Base-by-base conservation (phyloP, 2,888 invertebrate species). In the Meloe dianella region DNA sequence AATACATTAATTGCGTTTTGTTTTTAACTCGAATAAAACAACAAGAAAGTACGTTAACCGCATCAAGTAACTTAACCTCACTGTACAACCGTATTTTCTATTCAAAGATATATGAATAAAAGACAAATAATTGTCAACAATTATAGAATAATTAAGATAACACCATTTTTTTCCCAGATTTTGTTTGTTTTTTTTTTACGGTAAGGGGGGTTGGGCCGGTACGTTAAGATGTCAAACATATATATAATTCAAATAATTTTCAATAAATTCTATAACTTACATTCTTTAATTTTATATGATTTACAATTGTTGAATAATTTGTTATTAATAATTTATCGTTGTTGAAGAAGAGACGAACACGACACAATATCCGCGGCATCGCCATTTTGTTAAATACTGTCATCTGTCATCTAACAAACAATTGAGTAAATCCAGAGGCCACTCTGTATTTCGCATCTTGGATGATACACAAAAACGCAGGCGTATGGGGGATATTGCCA, bases 331-430 rank as follows among this genome's bases (percentile, higher is more conserved):
- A 79, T 78, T 81, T 75, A 77, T 83, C 83, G 80, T 79, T 81
- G 77, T 79, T 78, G 75, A 80, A 74, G 62, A 82, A 73, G 73
- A 81, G 78, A 72, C 82, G 81, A 80, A 80, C 78, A 73, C 81
- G 81, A 77, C 79, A 82, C 78, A 82, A 77, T 78, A 82, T 79
- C 74, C 82, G 80, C 74, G 80, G 78, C 70, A 82, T 77, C 81
- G 83, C 83, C 83, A 83, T 83, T 80, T 82, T 82, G 61, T 57
- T 57, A 51, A 51, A 60, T 58, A 64, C 66, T 66, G 62, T 47
- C 64, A 64, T 32, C 58, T 68, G 64, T 65, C 68, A 68, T 61
- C 56, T 6, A 22, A 51, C 20, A 47, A 20, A 47, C 17, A 17
- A 14, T 54, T 57, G 51, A 47, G 57, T 51, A 27, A 51, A 29